Base-by-base conservation (phyloP, 1,140 invertebrate species). In the Diorhabda sublineata region DNA sequence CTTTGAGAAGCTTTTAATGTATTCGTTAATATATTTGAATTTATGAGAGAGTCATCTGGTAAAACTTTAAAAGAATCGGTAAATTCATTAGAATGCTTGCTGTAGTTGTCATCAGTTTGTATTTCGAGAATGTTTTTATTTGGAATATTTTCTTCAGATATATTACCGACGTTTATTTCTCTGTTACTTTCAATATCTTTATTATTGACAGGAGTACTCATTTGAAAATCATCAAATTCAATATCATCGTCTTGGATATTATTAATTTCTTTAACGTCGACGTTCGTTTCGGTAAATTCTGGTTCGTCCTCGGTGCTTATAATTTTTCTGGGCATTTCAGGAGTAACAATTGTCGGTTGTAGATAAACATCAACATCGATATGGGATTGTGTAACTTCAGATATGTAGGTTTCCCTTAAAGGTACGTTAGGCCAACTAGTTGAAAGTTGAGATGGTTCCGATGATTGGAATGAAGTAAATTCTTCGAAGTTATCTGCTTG, bases 371-470 rank as follows among this genome's bases (percentile, higher is more conserved):
- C 67, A 26, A 71, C 65, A 60, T 61, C 47, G 6, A 59, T 52
- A 52, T 52, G 47, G 47, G 47, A 52, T 59, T 67, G 42, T 59
- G 42, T 58, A 5, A 43, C 45, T 9, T 71, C 76, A 44, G 78
- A 77, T 70, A 80, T 80, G 67, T 80, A 73, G 5, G 79, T 80
- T 75, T 80, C 79, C 56, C 77, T 66, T 62, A 80, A 69, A 26
- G 72, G 72, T 42, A 79, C 61, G 47, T 71, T 76, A 2, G 66
- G 70, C 11, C 71, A 73, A 41, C 65, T 45, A 8, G 64, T 45
- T 2, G 45, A n/a, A 44, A 41, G n/a, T 58, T 44, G 57, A 8
- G 59, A 61, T 9, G 42, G 11, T 44, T 45, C 11, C 57, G 71
- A 56, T 3, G 64, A 62, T 59, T 76, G 70, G 64, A 67, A 74